Conservation (phyloP, 2,113 vertebrate species). For the Archilochus colubris region DNA sequence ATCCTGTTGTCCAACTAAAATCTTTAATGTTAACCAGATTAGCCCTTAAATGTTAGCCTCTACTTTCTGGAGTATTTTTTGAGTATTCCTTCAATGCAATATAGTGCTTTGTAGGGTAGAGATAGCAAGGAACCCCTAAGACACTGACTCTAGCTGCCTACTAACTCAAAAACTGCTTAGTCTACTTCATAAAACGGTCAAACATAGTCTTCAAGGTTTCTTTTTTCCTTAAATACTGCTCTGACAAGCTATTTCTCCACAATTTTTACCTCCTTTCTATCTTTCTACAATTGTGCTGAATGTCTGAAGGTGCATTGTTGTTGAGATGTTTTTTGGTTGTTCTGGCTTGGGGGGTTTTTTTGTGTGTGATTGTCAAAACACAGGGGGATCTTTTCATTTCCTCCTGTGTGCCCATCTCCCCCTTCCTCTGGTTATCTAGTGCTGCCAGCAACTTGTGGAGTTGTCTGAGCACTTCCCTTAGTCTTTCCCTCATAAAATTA, state of each 20-base stretch:
- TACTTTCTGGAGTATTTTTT: neutral
- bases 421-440: neutral
- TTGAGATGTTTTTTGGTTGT: neutral
- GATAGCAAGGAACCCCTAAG: neutral
- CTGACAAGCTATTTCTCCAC: neutral
- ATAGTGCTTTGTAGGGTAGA: neutral
- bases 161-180: neutral
- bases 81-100: neutral
- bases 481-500: neutral
- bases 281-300: neutral
- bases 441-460: neutral
- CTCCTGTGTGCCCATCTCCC: accelerated
- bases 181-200: neutral
- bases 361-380: neutral
- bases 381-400: neutral
- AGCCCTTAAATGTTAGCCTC: neutral
- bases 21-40: neutral
- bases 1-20: neutral
- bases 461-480: neutral
- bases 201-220: neutral
- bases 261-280: neutral
- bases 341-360: neutral
- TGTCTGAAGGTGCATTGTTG: neutral
- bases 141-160: neutral
- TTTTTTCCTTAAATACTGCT: neutral